Percentiles rank a stretch among this genome's conserved stretches.
phyloP scores from a whole-genome alignment of 2,113 vertebrate species.

The Mesocricetus auratus region DNA sequence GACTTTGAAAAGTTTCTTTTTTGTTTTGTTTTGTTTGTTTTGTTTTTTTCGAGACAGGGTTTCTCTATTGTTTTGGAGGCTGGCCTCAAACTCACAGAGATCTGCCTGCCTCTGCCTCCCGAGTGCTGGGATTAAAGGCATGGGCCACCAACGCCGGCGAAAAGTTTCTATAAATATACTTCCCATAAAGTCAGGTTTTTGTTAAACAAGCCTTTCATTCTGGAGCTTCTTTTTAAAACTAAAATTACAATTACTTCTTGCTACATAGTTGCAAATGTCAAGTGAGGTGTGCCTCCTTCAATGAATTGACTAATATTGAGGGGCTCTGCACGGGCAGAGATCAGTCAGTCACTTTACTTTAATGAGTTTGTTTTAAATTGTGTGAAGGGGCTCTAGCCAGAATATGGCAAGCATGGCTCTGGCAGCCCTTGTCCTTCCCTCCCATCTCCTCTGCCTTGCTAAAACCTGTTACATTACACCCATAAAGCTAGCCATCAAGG shows the following conservation, averaged over 20 bases:
- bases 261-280: constrained; percentile 29
- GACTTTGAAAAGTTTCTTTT: not conserved
- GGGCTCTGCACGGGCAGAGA: not conserved
- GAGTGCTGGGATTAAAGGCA: no score
- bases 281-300: constrained; percentile 4
- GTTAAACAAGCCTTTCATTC: constrained; percentile 6
- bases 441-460: no score
- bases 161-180: not conserved
- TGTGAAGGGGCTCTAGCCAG: not conserved
- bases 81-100: no score
- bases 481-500: no score
- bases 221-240: not conserved
- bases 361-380: not conserved
- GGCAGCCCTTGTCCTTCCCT: no score
- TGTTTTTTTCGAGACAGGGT: no score
- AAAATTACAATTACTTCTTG: constrained; percentile 8
- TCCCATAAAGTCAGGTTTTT: not conserved
- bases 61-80: no score
- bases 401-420: no score
- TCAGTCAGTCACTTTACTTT: not conserved
- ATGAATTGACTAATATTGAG: not conserved
- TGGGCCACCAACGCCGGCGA: no score
- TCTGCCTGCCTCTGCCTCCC: no score
- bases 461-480: no score
- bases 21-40: no score